phyloP scores from a whole-genome alignment of 37 sponge, comb jelly and placozoan genomes.

The Bolinopsis microptera region DNA sequence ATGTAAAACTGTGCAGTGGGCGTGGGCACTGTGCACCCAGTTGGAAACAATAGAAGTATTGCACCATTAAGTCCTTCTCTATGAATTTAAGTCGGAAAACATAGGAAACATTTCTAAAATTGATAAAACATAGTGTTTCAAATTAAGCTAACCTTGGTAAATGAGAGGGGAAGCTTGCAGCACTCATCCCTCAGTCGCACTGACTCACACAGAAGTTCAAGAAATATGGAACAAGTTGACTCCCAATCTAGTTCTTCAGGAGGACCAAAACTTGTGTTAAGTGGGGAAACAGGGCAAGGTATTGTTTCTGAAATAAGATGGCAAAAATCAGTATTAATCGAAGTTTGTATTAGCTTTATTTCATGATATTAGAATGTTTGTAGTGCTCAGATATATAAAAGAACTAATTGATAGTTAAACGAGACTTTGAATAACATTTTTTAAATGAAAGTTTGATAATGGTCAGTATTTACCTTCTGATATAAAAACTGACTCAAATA shows the following conservation, averaged over 20 bases:
- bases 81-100: too few species aligned
- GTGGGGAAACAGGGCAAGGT: neutral
- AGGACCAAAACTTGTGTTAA: neutral
- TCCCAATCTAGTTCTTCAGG: neutral
- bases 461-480: conserved; percentile 20
- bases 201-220: neutral
- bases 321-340: too few species aligned
- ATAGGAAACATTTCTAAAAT: neutral
- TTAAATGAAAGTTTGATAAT: too few species aligned
- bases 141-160: neutral
- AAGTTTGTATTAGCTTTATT: too few species aligned
- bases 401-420: too few species aligned
- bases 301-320: neutral
- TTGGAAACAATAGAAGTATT: too few species aligned
- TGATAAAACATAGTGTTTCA: neutral
- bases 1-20: too few species aligned
- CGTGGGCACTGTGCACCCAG: too few species aligned
- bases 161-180: neutral
- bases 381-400: too few species aligned
- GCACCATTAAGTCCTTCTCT: too few species aligned
- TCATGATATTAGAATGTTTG: too few species aligned
- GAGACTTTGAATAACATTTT: too few species aligned
- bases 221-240: neutral
- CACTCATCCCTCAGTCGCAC: neutral
- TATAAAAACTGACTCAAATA: neutral